A percentile compares a stretch with the other conserved stretches of the same genome.
Conservation (phyloP, 1,140 invertebrate species). For the Trichonephila clavata region DNA sequence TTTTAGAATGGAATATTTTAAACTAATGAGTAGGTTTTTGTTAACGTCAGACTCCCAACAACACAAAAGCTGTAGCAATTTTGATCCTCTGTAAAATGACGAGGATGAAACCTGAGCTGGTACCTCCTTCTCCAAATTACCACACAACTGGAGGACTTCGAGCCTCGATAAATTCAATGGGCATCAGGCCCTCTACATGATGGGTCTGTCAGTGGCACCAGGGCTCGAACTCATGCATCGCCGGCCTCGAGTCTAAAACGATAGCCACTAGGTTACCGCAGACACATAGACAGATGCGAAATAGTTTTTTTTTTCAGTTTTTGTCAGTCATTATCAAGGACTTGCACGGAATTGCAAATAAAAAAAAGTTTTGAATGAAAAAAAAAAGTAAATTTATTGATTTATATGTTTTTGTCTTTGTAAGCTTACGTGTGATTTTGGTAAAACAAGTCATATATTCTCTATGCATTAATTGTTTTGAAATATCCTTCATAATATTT, state of each 20-base stretch:
- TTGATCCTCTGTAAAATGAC: neutral
- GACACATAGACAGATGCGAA: neutral
- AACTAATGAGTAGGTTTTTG: neutral
- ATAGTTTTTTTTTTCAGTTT: neutral
- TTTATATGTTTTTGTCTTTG: neutral
- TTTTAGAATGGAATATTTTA: no score
- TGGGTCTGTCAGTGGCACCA: neutral
- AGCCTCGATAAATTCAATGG: no score
- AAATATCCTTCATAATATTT: neutral
- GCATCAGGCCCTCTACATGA: neutral
- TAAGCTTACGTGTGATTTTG: neutral
- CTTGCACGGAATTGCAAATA: neutral
- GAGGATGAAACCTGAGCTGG: neutral
- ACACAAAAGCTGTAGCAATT: neutral
- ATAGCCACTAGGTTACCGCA: neutral
- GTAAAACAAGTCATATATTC: neutral
- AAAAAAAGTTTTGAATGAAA: neutral
- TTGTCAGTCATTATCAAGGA: neutral
- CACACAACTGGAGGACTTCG: no score
- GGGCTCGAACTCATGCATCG: neutral
- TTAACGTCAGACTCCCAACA: neutral
- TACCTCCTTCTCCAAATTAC: neutral
- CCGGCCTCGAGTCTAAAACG: accelerated
- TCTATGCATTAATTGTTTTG: neutral
- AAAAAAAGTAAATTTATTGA: neutral